These are phyloP conservation scores for Porites divaricata DNA, from an alignment of 92 coral and sea anemone genomes.

Conservation along the genomic window DNA sequence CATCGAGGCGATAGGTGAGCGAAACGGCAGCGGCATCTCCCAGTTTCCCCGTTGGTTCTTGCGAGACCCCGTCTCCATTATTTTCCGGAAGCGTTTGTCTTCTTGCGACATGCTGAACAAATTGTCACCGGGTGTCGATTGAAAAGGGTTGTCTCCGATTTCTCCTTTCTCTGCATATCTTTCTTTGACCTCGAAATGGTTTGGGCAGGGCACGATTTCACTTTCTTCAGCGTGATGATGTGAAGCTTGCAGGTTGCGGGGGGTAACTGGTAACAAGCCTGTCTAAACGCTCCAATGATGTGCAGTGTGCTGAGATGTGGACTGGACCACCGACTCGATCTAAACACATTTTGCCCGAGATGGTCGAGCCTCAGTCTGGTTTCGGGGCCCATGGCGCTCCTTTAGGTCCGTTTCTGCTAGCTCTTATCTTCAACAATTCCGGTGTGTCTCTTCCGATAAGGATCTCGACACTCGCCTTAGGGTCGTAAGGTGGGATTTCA, in stretches of 20 bases:
- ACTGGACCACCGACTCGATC: too few relatives aligned
- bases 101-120: too few relatives aligned
- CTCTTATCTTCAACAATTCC: conserved; percentile 62
- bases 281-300: neutral
- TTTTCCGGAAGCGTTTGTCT: too few relatives aligned
- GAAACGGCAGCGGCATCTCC: too few relatives aligned
- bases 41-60: too few relatives aligned
- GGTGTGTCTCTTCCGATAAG: too few relatives aligned
- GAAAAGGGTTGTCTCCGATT: conserved; percentile 2
- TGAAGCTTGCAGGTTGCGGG: neutral
- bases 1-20: neutral
- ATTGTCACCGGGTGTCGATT: conserved; percentile 2
- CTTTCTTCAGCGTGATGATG: neutral
- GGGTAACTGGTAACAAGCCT: neutral
- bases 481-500: too few relatives aligned
- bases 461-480: too few relatives aligned
- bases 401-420: conserved; percentile 60
- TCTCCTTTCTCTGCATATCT: conserved; percentile 12
- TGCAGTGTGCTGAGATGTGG: neutral
- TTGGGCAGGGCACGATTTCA: conserved; percentile 44
- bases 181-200: conserved; percentile 47
- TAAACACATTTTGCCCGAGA: neutral
- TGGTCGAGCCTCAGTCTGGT: conserved; percentile 56
- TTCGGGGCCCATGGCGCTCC: too few relatives aligned
- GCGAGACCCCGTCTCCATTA: too few relatives aligned